A percentile compares a stretch with the other conserved stretches of the same genome.
Evolutionary conservation across 2,888 invertebrate species (phyloP).

Genomic region (Chelonus formosanus): DNA sequence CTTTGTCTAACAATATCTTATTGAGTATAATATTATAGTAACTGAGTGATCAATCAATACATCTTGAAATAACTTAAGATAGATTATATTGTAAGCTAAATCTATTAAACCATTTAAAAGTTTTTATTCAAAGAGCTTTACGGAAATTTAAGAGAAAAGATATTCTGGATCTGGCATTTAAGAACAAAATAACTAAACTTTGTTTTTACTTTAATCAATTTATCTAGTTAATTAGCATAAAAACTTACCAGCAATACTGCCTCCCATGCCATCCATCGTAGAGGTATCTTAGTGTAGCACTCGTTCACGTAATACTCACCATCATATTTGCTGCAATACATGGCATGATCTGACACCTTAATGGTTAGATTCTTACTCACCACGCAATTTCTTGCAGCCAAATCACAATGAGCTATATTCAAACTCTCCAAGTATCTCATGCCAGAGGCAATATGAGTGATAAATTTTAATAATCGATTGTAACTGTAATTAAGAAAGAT

Average conservation of each 20-base stretch:
- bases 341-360: slow-evolving; percentile 86
- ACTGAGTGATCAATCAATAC: no score
- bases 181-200: no score
- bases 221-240: no score
- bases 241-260: slow-evolving; percentile 77
- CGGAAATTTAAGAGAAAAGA: no score
- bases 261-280: slow-evolving; percentile 96
- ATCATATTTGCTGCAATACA: slow-evolving; percentile 82
- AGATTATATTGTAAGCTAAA: no score
- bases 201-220: no score
- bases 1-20: no score
- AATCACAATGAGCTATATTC: slow-evolving; percentile 89
- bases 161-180: no score
- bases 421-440: slow-evolving; percentile 93
- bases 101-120: no score
- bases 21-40: no score
- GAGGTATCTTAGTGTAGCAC: slow-evolving; percentile 82
- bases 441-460: slow-evolving; percentile 89
- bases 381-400: slow-evolving; percentile 88
- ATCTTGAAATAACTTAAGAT: no score
- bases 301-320: slow-evolving; percentile 86
- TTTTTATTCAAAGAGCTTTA: no score
- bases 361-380: slow-evolving; percentile 82
- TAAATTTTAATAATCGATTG: slow-evolving; percentile 84
- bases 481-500: slow-evolving; percentile 70